Evolutionary conservation across 2,113 vertebrate genomes (phyloP), one percentile per base, ranked within the genome.

Genomic region (Siphamia tubifer): DNA sequence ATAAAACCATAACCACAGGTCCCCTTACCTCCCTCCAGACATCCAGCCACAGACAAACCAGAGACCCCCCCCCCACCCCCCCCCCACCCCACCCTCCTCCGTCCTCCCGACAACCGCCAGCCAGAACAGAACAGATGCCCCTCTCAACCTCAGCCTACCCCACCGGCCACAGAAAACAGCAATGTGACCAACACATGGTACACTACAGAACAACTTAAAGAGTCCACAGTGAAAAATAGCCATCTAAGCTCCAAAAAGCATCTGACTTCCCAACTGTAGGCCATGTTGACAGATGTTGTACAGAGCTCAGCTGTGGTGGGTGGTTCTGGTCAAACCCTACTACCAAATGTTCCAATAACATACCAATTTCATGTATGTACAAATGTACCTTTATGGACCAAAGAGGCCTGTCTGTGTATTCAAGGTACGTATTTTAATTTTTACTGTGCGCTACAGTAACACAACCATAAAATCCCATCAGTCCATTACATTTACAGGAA

Each of bases 331-430:
- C 48, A 47, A 57, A 78, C 72, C 63, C 70, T 43, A 39, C 57
- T 67, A 65, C 74, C 61, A 76, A 82, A 83, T 61, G 75, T 79
- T 88, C 82, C 82, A 81, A 85, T 72, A 85, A 86, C 82, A 84
- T 30, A 68, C 72, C 43, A 66, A 66, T 67, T 74, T 61, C 75
- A 84, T 5, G 13, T 57, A 34, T 77, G 66, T 76, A 78, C 72
- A 75, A 62, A 47, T 64, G 43, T 36, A 34, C 55, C 56, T 66
- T 84, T 74, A 72, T 58, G 51, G 27, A 52, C 15, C 40, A 53
- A 60, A 61, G 42, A 56, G 40, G 49, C 40, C 43, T 39, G 40
- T 48, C 23, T 61, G 40, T 78, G 51, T 48, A 11, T 31, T 62
- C 23, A 44, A 57, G 45, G 3, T 21, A 30, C 47, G 35, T 42